Conservation (phyloP, 2,888 invertebrate species). For the Lasioglossum marginatum region DNA sequence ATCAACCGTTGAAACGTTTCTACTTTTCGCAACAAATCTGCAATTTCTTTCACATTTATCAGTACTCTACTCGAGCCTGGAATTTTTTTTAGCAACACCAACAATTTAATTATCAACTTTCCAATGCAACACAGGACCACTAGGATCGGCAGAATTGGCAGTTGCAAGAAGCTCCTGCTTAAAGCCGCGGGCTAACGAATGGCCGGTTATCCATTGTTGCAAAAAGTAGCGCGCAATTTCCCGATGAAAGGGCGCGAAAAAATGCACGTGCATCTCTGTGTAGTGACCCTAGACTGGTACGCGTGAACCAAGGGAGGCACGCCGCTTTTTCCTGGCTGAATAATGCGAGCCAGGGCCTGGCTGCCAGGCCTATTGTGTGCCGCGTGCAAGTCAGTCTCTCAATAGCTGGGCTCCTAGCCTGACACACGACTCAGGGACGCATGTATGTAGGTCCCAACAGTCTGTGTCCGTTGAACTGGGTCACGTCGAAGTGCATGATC, state of each 20-base stretch:
- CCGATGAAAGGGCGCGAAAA: slow-evolving; percentile 53
- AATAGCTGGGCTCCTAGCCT: slow-evolving; percentile 67
- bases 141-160: slow-evolving; percentile 14
- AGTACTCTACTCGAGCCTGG: neutral
- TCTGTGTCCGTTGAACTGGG: slow-evolving; percentile 77
- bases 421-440: slow-evolving; percentile 57
- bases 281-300: slow-evolving; percentile 36
- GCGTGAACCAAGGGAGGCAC: slow-evolving; percentile 37
- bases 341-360: slow-evolving; percentile 64
- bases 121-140: neutral
- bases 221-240: slow-evolving; percentile 63
- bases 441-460: slow-evolving; percentile 68
- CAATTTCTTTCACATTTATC: neutral
- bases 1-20: neutral
- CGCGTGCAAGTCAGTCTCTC: slow-evolving; percentile 75
- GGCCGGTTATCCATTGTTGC: slow-evolving; percentile 53
- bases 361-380: slow-evolving; percentile 73
- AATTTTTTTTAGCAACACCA: neutral
- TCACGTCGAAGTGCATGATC: slow-evolving; percentile 79
- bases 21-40: neutral
- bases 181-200: slow-evolving; percentile 56
- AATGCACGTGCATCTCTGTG: slow-evolving; percentile 48
- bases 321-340: slow-evolving; percentile 70
- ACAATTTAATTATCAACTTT: neutral
- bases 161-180: slow-evolving; percentile 38